Base-by-base conservation (phyloP, 2,888 invertebrate genomes). In the Drosophila peninsularis region DNA sequence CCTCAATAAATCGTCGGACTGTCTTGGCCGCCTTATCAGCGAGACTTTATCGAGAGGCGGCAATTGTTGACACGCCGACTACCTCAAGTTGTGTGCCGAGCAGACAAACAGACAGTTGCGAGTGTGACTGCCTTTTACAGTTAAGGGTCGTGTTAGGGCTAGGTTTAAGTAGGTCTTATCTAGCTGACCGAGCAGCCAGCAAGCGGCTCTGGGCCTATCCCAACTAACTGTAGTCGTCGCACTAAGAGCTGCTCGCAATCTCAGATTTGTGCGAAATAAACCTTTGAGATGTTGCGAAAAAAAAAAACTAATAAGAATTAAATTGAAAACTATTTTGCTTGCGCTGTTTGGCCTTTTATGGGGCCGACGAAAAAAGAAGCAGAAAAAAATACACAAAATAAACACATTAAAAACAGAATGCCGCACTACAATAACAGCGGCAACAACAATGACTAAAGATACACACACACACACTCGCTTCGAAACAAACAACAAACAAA, bases 351-450 rank as follows among this genome's bases (percentile, higher is more conserved):
- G 58, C 58, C 82, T 83, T 80, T 82, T 55, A 87, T 75, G 84
- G 62, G 66, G 70, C 86, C 81, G 82, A 65, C 80, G 27, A 30
- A 47, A 47, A 19, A 34, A 49, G 4, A 30, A 30, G 24, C 17
- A 57, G 24, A 50, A 36, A 60, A 49, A 54, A 58, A 63, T 58
- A 52, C 64, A 61, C 56, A 82, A 72, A 75, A 69, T 62, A 83
- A 88, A 83, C 86, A 83, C 88, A 88, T 88, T 88, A 85, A 83
- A 85, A 82, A 70, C 66, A 50, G 66, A 83, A 82, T 75, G 72
- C 83, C 83, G 80, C 78, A 63, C 47, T 42, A 53, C 54, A 69
- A 57, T 39, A 75, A 56, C 58, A 75, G 21, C 55, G 63, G 32
- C 52, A 75, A 34, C 47, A 75, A 56, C 62, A 63, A 45, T 21